phyloP scores from a whole-genome alignment of 1,140 invertebrate genomes.

The Drosophila pseudoobscura region DNA sequence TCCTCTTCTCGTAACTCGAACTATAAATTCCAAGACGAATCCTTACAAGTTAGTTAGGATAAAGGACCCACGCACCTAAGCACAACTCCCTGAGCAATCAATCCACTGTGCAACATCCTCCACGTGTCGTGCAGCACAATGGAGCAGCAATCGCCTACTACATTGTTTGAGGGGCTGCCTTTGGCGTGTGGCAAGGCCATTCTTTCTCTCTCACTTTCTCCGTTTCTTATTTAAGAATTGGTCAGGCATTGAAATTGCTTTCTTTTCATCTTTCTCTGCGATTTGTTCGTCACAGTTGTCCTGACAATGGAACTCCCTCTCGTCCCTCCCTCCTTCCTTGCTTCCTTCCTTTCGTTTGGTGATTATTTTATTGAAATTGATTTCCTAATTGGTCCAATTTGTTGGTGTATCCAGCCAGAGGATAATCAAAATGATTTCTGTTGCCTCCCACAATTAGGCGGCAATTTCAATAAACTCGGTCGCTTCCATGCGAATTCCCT shows the following conservation, averaged over 20 bases:
- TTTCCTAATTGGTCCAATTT: slow-evolving; percentile 69
- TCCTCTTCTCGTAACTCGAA: too few species aligned
- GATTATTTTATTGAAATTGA: slow-evolving; percentile 62
- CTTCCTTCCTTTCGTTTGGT: slow-evolving; percentile 10
- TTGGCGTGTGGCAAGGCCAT: slow-evolving; percentile 9
- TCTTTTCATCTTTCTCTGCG: slow-evolving; percentile 35
- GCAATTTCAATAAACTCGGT: not conserved
- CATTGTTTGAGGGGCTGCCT: slow-evolving; percentile 15
- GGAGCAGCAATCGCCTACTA: not conserved
- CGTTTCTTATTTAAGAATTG: slow-evolving; percentile 49
- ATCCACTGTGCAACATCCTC: slow-evolving; percentile 3
- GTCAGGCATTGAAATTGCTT: slow-evolving; percentile 67
- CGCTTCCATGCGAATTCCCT: not conserved
- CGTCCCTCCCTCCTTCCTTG: not conserved
- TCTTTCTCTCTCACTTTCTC: not conserved
- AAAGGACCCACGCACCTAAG: not conserved
- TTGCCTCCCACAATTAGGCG: slow-evolving; percentile 21
- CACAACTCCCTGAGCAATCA: not conserved
- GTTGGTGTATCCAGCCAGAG: slow-evolving; percentile 12
- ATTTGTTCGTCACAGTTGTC: slow-evolving; percentile 29
- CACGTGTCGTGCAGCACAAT: slow-evolving; percentile 30
- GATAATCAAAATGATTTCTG: slow-evolving; percentile 48
- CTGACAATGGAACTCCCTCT: slow-evolving; percentile 25
- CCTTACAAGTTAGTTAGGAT: too few species aligned
- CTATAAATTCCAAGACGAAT: too few species aligned